These are phyloP conservation scores for Amblyopsis hoosieri DNA, from an alignment of 2,797 vertebrate genomes.

Conservation along the genomic window DNA sequence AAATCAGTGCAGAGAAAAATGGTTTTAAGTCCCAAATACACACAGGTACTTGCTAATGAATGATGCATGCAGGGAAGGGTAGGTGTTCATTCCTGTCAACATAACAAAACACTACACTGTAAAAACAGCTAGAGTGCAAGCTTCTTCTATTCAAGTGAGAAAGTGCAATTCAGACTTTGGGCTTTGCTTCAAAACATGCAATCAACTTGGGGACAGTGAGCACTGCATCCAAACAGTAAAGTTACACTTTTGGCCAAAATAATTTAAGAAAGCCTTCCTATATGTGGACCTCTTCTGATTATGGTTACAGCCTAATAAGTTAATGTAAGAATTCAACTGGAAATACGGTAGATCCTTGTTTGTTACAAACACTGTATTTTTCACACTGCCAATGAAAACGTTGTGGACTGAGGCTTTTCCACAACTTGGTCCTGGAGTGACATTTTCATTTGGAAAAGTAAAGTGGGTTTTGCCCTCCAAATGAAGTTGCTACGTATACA, in stretches of 20 bases:
- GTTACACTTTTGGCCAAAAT: conserved; percentile 9
- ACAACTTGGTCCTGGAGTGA: neutral
- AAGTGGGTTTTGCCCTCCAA: too few relatives aligned
- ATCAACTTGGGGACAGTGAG: conserved; percentile 14
- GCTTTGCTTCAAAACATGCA: conserved; percentile 13
- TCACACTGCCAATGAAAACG: neutral
- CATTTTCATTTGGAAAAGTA: neutral
- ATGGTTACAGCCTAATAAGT: conserved; percentile 1
- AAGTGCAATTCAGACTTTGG: conserved; percentile 31
- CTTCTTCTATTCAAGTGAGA: neutral
- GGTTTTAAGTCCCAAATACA: conserved; percentile 7
- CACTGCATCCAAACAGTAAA: conserved; percentile 16
- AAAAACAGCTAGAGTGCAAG: neutral
- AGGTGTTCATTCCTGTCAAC: conserved; percentile 58
- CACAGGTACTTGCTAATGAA: neutral
- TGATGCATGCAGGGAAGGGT: neutral
- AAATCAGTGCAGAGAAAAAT: conserved; percentile 5
- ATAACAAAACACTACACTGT: conserved; percentile 9
- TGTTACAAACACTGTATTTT: conserved; percentile 11
- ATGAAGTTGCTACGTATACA: conserved; percentile 1
- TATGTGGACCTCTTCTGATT: neutral
- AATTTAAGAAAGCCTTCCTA: conserved; percentile 3
- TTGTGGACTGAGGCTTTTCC: neutral
- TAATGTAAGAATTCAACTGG: conserved; percentile 26
- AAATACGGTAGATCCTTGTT: conserved; percentile 12